Percentiles rank a stretch among this genome's conserved stretches.
These are phyloP conservation scores for Cenopis cana DNA, from an alignment of 2,888 invertebrate genomes.

Conservation along the genomic window DNA sequence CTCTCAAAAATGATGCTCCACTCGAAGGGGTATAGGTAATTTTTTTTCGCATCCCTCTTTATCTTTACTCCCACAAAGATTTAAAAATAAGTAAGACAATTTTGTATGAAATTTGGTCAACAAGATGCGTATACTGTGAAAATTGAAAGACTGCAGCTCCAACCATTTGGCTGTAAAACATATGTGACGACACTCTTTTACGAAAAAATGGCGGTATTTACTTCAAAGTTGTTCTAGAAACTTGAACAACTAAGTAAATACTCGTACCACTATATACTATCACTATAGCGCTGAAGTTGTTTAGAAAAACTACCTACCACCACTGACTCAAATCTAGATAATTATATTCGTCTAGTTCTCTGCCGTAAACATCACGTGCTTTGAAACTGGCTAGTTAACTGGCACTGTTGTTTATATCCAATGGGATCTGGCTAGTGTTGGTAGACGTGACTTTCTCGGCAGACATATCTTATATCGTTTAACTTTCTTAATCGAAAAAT, in stretches of 20 bases:
- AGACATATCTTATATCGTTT: not conserved
- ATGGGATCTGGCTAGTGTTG: slow-evolving; percentile 29
- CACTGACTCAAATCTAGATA: slow-evolving; percentile 18
- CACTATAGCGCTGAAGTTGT: slow-evolving; percentile 7
- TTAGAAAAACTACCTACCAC: slow-evolving; percentile 3
- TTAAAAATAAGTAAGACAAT: too few relatives aligned
- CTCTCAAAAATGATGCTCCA: too few relatives aligned
- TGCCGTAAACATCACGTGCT: slow-evolving; percentile 19
- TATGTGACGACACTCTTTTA: too few relatives aligned
- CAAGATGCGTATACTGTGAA: too few relatives aligned
- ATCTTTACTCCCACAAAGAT: too few relatives aligned
- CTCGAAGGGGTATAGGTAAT: too few relatives aligned
- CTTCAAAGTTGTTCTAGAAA: not conserved
- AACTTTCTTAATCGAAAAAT: not conserved
- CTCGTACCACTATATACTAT: not conserved
- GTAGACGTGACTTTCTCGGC: slow-evolving; percentile 23
- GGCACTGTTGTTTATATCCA: slow-evolving; percentile 26
- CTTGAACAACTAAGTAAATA: not conserved
- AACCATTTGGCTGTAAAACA: too few relatives aligned
- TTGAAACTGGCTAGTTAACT: slow-evolving; percentile 18
- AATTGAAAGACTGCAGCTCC: too few relatives aligned
- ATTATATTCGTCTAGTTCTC: slow-evolving; percentile 4
- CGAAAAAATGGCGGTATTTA: not conserved
- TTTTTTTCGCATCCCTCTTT: too few relatives aligned
- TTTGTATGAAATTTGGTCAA: too few relatives aligned